Evolutionary conservation across 2,797 vertebrate genomes (phyloP), one percentile per base, ranked within the genome.

Genomic region (Cottoperca gobio): DNA sequence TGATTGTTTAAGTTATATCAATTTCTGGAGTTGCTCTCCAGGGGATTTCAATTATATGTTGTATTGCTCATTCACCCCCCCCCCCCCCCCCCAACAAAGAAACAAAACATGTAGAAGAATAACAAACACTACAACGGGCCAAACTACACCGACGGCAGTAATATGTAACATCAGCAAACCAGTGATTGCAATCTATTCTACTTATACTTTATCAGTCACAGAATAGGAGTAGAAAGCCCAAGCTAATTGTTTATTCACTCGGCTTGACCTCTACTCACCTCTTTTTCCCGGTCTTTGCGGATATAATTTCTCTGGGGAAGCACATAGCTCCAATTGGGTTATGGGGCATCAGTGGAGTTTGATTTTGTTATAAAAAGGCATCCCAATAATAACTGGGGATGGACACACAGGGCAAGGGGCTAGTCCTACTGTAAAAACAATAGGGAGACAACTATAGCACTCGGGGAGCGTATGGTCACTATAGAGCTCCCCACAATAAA

Each of bases 281-380:
- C 19, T 40, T 58, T 19, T 37, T 46, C 53, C 59, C 33, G 17
- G 39, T 72, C 70, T 58, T 81, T 78, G 78, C 62, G 80, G 75
- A 76, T 73, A 70, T 74, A 14, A 61, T 82, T 73, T 86, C 73
- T 87, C 75, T 31, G n/a, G 70, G 71, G 76, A 79, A 73, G 67
- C 40, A 68, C 28, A 65, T 9, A 49, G 60, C 76, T 62, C 35
- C 60, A 81, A 70, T 76, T 79, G 82, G 46, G 70, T 89, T 81
- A 84, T 67, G 53, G 70, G 58, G 79, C 73, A 83, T 79, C 68
- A 69, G 70, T 45, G 70, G 72, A 59, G 46, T 83, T 81, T 86
- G 81, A 89, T 83, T 87, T 83, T 83, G 75, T 87, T 86, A 87
- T 81, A 86, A 84, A 86, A 84, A 88, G 43, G 78, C 48, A 83